Base-by-base conservation (phyloP, 1,140 invertebrate species). In the Ostrea edulis region DNA sequence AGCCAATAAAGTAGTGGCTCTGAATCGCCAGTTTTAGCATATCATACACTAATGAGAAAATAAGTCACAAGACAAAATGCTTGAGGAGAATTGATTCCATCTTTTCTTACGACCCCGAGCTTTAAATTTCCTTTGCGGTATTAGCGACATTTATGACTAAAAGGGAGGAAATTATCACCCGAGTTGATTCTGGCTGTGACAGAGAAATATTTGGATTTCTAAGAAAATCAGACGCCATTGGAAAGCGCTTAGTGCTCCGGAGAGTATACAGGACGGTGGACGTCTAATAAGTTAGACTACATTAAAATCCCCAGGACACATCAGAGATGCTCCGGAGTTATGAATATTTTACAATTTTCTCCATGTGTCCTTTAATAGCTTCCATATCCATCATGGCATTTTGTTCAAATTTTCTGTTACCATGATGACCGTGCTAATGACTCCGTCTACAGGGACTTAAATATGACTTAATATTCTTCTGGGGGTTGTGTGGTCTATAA, bases 301-400 rank as follows among this genome's bases (percentile, higher is more conserved):
- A 77, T 77, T 77, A 77, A 77, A 77, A 77, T 29, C 25, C 25
- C 68, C 29, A 77, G 68, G 68, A 77, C 68, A 14, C 68, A 29
- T 35, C 3, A 25, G 25, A 77, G 68, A 77, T 29, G 68, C 68
- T 25, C 12, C 25, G 29, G 29, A 71, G 4, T 77, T 77, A 77
- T 77, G 68, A 77, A 77, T 77, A 77, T 77, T 77, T 77, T 77
- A 77, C 68, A 35, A 77, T 71, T 71, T 71, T 71, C 68, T 17
- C 22, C 68, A 71, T 71, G 68, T 77, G 68, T 77, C 22, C 25
- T 77, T 35, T 35, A 77, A 77, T 77, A 25, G 68, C 25, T 9
- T 25, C 35, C 29, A 29, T 77, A 29, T 14, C 11, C 68, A 77
- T 35, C 22, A 77, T 44, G 68, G 22, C 68, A 25, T 22, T 29